These are phyloP conservation scores for Pygoscelis antarcticus DNA, from an alignment of 2,113 vertebrate species.

Conservation along the genomic window DNA sequence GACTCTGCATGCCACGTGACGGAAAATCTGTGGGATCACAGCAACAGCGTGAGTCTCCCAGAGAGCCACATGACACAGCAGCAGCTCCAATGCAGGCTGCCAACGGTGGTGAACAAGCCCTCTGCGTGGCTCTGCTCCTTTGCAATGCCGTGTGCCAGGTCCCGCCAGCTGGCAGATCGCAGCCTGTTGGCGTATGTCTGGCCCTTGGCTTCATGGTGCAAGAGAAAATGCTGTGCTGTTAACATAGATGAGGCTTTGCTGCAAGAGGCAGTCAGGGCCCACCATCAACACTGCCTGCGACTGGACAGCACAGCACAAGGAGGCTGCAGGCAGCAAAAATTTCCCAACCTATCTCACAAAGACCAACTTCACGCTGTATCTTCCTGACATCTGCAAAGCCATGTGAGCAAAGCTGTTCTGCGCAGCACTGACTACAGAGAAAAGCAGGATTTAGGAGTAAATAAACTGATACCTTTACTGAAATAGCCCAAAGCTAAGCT, in stretches of 20 bases:
- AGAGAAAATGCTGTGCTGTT: background rate
- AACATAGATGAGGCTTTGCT: background rate
- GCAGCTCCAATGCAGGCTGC: background rate
- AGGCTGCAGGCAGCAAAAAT: background rate
- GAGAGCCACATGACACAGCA: background rate
- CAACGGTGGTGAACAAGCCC: fast-evolving
- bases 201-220: background rate
- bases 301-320: background rate
- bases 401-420: background rate
- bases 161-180: background rate
- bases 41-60: background rate
- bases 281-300: background rate
- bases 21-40: background rate
- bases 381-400: background rate
- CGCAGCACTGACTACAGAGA: background rate
- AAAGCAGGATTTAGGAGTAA: background rate
- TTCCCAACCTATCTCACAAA: background rate
- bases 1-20: background rate
- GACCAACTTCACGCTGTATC: background rate
- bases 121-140: background rate
- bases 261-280: background rate
- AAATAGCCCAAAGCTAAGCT: background rate
- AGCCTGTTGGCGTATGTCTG: fast-evolving
- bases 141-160: background rate
- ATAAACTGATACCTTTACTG: background rate